Evolutionary conservation across 2,888 invertebrate species (phyloP).

Genomic region (Diplazon laetatorius): DNA sequence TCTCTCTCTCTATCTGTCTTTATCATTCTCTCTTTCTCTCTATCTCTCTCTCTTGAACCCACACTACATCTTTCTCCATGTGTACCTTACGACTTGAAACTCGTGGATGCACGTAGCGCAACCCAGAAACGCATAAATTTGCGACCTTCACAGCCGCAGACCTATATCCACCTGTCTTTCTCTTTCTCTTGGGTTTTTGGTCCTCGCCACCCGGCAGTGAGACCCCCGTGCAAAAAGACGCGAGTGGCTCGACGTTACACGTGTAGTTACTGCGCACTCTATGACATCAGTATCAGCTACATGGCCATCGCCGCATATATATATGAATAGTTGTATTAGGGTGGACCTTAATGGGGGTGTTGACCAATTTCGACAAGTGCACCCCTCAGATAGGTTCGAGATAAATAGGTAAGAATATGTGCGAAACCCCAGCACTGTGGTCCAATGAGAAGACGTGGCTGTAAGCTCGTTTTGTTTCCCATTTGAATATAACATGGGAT

Average conservation of each 20-base stretch:
- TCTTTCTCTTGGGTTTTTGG: slow-evolving; percentile 29
- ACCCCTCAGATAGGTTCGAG: too few relatives aligned
- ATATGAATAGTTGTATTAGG: too few relatives aligned
- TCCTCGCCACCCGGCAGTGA: slow-evolving; percentile 7
- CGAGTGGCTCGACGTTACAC: slow-evolving; percentile 50
- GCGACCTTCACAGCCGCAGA: slow-evolving; percentile 36
- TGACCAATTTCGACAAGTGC: too few relatives aligned
- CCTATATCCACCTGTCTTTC: slow-evolving; percentile 17
- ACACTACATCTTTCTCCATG: too few relatives aligned
- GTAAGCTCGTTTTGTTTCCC: too few relatives aligned
- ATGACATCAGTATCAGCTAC: neutral
- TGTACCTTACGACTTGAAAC: too few relatives aligned
- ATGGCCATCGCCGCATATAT: neutral
- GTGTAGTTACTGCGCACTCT: slow-evolving; percentile 31
- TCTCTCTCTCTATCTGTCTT: neutral
- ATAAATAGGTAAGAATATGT: too few relatives aligned
- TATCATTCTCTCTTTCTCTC: neutral
- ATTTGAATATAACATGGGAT: too few relatives aligned
- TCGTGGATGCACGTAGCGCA: slow-evolving; percentile 38
- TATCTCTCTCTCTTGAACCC: neutral
- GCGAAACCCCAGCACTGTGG: too few relatives aligned
- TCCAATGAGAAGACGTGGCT: too few relatives aligned
- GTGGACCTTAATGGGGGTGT: too few relatives aligned
- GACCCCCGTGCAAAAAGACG: slow-evolving; percentile 54
- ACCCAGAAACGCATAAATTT: slow-evolving; percentile 61